These are phyloP conservation scores for Syritta pipiens DNA, from an alignment of 2,888 invertebrate genomes.

Conservation along the genomic window DNA sequence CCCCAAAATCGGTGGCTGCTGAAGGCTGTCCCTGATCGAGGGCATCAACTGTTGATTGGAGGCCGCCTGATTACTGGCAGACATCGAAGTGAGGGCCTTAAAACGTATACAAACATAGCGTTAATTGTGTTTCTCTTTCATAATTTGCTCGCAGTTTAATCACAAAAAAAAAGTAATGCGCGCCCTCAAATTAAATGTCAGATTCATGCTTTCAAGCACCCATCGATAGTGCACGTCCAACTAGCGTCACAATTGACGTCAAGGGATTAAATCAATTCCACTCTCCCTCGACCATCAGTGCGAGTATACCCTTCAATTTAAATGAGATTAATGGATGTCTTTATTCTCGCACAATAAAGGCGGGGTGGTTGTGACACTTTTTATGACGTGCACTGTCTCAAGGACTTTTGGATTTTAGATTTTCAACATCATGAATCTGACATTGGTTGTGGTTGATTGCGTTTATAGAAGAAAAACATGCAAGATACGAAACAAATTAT, in stretches of 20 bases:
- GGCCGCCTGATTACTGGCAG: slow-evolving; percentile 82
- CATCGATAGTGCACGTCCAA: too few species aligned
- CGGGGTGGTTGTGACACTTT: too few species aligned
- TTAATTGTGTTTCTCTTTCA: background rate
- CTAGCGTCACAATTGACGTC: background rate
- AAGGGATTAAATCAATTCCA: background rate
- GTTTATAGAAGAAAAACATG: too few species aligned
- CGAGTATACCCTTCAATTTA: background rate
- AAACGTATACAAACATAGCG: slow-evolving; percentile 1
- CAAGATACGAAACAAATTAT: too few species aligned
- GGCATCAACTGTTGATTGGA: slow-evolving; percentile 83
- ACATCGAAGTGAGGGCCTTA: slow-evolving; percentile 82
- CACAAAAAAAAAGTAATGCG: background rate
- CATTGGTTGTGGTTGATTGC: too few species aligned
- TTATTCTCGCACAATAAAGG: too few species aligned
- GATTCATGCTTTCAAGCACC: slow-evolving; percentile 7
- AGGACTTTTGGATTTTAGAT: too few species aligned
- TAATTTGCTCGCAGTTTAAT: background rate
- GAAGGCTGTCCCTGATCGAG: slow-evolving; percentile 84
- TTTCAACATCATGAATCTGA: too few species aligned
- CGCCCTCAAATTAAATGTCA: slow-evolving; percentile 27
- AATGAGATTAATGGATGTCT: background rate
- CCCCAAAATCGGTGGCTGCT: slow-evolving; percentile 82
- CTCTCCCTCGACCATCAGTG: background rate
- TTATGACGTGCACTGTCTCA: too few species aligned